Evolutionary conservation across 2,113 vertebrate species (phyloP).

Genomic region (Trinectes maculatus): DNA sequence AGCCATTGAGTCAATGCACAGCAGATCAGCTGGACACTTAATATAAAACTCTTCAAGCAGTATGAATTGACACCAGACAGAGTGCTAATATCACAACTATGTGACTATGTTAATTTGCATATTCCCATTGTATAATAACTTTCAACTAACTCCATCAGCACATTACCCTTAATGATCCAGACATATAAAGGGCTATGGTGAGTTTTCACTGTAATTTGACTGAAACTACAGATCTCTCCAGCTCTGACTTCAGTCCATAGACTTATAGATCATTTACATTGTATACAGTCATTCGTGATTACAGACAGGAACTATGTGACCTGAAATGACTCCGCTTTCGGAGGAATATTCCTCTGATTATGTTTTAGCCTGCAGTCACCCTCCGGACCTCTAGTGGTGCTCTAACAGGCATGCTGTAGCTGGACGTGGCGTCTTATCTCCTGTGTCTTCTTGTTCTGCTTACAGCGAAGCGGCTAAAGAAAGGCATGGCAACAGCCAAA

Average conservation of each 20-base stretch:
- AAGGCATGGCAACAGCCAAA: slow-evolving; percentile 99
- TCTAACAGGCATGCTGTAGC: neutral
- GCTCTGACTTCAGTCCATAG: neutral
- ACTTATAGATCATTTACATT: neutral
- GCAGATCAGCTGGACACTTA: no score
- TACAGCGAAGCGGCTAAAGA: slow-evolving; percentile 97
- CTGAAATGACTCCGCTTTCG: neutral
- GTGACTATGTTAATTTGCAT: no score
- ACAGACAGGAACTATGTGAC: neutral
- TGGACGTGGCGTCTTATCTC: neutral
- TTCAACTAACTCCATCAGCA: no score
- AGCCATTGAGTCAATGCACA: no score
- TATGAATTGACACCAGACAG: no score
- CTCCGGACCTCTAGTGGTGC: neutral
- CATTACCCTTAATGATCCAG: no score
- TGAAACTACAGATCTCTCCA: no score
- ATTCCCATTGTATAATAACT: no score
- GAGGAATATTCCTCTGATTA: neutral
- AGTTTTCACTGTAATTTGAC: no score
- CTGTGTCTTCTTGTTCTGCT: slow-evolving; percentile 35
- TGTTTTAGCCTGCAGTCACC: neutral
- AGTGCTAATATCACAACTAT: no score
- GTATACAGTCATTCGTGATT: neutral
- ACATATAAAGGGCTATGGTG: no score
- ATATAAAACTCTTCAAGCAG: no score